Evolutionary conservation across 1,140 invertebrate genomes (phyloP).

Genomic region (Palaemon carinicauda): DNA sequence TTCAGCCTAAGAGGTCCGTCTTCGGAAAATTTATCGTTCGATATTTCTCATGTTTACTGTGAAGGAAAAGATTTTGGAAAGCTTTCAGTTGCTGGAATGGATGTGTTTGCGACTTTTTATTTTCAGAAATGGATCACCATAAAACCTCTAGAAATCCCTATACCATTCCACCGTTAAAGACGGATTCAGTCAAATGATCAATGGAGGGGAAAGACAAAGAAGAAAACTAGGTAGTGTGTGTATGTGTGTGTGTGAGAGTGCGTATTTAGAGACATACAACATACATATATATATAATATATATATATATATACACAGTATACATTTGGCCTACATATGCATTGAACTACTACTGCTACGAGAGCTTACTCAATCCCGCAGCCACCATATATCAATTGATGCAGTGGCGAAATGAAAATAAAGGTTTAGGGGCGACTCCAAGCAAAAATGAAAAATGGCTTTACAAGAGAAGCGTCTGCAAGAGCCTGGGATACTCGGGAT

Average conservation of each 20-base stretch:
- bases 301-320: neutral
- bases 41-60: slow-evolving; percentile 40
- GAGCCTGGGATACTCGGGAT: no score
- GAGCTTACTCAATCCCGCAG: no score
- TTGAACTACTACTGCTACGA: no score
- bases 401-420: no score
- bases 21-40: slow-evolving; percentile 21
- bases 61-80: slow-evolving; percentile 34
- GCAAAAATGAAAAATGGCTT: no score
- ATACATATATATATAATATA: neutral
- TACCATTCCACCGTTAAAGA: no score
- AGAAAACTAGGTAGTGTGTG: neutral
- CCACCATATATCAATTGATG: no score
- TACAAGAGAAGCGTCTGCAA: no score
- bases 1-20: neutral
- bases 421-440: no score
- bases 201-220: neutral
- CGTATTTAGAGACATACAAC: neutral
- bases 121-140: slow-evolving; percentile 7
- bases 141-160: neutral
- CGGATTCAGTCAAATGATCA: neutral
- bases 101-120: slow-evolving; percentile 39
- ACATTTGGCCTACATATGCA: no score
- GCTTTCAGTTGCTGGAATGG: slow-evolving; percentile 31
- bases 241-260: neutral